Conservation (phyloP, 2,888 invertebrate genomes). For the Dicyrtoma fusca region DNA sequence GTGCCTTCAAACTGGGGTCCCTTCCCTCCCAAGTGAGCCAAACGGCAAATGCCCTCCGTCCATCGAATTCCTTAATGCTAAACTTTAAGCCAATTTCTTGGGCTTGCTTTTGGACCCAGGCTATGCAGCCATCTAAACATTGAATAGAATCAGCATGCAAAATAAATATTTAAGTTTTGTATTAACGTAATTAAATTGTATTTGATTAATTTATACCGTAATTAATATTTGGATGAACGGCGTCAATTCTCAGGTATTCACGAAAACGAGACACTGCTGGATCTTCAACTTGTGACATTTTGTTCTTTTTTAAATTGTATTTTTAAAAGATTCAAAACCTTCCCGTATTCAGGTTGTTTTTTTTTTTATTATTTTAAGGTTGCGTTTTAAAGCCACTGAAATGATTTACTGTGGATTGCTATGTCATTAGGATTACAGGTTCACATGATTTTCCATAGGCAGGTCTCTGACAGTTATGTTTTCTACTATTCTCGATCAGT, state of each 20-base stretch:
- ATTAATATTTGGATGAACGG: slow-evolving; percentile 83
- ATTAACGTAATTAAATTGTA: background rate
- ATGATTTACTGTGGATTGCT: too few relatives aligned
- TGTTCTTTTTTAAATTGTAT: too few relatives aligned
- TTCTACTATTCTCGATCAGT: too few relatives aligned
- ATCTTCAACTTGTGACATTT: too few relatives aligned
- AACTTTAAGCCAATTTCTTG: slow-evolving; percentile 70
- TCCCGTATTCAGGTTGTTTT: too few relatives aligned
- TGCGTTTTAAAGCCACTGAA: too few relatives aligned
- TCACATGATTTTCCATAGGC: too few relatives aligned
- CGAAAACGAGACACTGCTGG: slow-evolving; percentile 75
- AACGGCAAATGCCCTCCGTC: slow-evolving; percentile 74
- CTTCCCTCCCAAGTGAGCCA: slow-evolving; percentile 81
- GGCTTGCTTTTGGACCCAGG: slow-evolving; percentile 77
- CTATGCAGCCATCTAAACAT: slow-evolving; percentile 70
- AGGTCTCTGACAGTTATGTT: too few relatives aligned
- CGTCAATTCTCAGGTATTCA: slow-evolving; percentile 82
- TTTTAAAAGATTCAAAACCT: too few relatives aligned
- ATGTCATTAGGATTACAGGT: too few relatives aligned
- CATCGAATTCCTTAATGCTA: slow-evolving; percentile 66
- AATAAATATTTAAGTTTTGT: too few relatives aligned
- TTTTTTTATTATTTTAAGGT: too few relatives aligned
- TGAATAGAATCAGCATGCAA: background rate
- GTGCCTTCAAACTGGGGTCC: slow-evolving; percentile 70
- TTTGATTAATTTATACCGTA: slow-evolving; percentile 68